These are phyloP conservation scores for Stegana nigrithorax DNA, from an alignment of 2,888 invertebrate species.

Conservation along the genomic window DNA sequence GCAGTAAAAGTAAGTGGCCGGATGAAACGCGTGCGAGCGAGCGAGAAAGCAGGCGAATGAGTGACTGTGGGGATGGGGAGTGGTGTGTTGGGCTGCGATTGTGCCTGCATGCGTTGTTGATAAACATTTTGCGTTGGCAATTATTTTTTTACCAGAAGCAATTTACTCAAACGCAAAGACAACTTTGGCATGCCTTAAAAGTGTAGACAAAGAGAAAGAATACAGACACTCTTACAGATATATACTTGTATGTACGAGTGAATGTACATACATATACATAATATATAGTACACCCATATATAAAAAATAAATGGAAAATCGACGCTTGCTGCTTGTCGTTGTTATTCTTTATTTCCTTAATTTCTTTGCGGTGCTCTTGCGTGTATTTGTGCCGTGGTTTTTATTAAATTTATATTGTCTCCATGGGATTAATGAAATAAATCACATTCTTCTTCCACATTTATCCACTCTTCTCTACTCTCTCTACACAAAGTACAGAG, in stretches of 20 bases:
- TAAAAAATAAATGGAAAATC: conserved; percentile 33
- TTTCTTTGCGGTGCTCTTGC: conserved; percentile 36
- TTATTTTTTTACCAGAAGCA: conserved; percentile 13
- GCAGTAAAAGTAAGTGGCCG: too few species aligned
- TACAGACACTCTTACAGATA: too few species aligned
- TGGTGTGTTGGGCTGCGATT: too few species aligned
- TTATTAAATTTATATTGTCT: conserved; percentile 27
- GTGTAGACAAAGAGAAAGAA: not conserved
- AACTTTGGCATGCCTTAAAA: not conserved
- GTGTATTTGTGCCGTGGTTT: conserved; percentile 25
- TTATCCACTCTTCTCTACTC: too few species aligned
- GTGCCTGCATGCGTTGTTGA: not conserved
- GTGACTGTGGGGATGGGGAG: too few species aligned
- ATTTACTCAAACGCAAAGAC: conserved; percentile 17
- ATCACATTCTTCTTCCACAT: too few species aligned
- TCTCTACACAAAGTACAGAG: too few species aligned
- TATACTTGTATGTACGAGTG: not conserved
- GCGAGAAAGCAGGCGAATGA: too few species aligned
- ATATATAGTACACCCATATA: not conserved
- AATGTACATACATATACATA: not conserved
- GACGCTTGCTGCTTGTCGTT: conserved; percentile 39
- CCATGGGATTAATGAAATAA: conserved; percentile 30
- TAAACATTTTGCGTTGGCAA: conserved; percentile 12
- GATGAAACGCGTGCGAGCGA: too few species aligned
- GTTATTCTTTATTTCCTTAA: conserved; percentile 29